Percentiles rank a stretch among this genome's conserved stretches.
These are phyloP conservation scores for Himantopus leucocephalus DNA, from an alignment of 2,113 vertebrate genomes.

Conservation along the genomic window DNA sequence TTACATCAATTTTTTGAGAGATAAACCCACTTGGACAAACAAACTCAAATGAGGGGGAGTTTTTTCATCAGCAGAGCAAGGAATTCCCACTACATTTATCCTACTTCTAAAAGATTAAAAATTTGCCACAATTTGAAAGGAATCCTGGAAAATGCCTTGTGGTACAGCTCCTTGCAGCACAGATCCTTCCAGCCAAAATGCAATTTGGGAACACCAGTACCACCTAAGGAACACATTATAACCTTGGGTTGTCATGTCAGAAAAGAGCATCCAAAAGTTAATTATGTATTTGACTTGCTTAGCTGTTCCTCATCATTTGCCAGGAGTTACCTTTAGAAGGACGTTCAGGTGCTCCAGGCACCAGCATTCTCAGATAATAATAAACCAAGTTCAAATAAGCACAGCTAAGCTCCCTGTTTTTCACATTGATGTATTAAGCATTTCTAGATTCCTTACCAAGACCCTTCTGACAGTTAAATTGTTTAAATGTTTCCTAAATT, in stretches of 20 bases:
- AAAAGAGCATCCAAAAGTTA: neutral
- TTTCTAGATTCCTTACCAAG: neutral
- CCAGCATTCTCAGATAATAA: neutral
- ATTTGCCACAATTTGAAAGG: neutral
- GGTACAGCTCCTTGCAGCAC: neutral
- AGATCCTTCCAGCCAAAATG: neutral
- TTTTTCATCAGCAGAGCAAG: neutral
- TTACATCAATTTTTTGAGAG: neutral
- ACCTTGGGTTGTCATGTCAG: neutral
- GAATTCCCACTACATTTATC: neutral
- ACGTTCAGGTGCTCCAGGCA: neutral
- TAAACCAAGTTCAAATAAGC: neutral
- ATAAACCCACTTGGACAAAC: neutral
- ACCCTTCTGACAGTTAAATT: neutral
- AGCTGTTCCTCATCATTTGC: neutral
- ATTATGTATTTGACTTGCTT: neutral
- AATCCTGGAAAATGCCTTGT: neutral
- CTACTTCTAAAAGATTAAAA: neutral
- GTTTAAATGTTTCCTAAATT: neutral
- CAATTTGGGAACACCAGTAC: neutral
- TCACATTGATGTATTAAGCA: neutral
- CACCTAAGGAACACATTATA: neutral
- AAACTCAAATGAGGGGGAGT: neutral
- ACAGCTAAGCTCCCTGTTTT: neutral
- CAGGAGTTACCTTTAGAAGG: neutral